A percentile compares a stretch with the other conserved stretches of the same genome.
Evolutionary conservation across 2,888 invertebrate species (phyloP).

Genomic region (Agrochola lychnidis): DNA sequence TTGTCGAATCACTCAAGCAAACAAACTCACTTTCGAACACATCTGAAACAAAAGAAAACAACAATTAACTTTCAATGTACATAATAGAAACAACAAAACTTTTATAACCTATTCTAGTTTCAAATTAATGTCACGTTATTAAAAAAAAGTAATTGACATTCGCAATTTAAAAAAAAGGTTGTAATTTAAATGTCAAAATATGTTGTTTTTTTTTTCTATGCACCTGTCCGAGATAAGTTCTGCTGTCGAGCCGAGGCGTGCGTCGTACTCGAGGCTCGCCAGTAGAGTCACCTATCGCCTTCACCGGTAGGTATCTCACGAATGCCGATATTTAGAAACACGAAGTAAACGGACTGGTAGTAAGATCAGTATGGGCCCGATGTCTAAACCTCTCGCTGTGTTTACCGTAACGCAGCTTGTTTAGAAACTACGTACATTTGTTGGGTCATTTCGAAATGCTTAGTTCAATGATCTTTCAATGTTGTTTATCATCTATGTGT

Average conservation of each 20-base stretch:
- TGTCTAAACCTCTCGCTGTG: slow-evolving; percentile 78
- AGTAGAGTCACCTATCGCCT: slow-evolving; percentile 81
- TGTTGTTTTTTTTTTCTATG: slow-evolving; percentile 56
- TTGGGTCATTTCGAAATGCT: slow-evolving; percentile 66
- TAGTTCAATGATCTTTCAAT: slow-evolving; percentile 69
- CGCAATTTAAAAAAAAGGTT: slow-evolving; percentile 14
- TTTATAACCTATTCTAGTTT: slow-evolving; percentile 17
- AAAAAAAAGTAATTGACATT: background rate
- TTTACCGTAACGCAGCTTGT: slow-evolving; percentile 68
- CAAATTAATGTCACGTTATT: background rate
- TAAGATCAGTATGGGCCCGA: slow-evolving; percentile 79
- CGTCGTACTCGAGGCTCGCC: slow-evolving; percentile 82
- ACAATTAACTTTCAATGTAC: slow-evolving; percentile 63
- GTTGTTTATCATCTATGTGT: slow-evolving; percentile 64
- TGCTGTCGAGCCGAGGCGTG: slow-evolving; percentile 78
- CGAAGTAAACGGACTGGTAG: slow-evolving; percentile 77
- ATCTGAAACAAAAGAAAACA: slow-evolving; percentile 88
- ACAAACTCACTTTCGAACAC: slow-evolving; percentile 83
- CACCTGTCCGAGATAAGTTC: slow-evolving; percentile 75
- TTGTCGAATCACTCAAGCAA: slow-evolving; percentile 82
- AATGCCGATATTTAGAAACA: slow-evolving; percentile 84
- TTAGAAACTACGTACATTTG: slow-evolving; percentile 66
- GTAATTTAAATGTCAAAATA: slow-evolving; percentile 32
- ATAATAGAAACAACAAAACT: slow-evolving; percentile 17
- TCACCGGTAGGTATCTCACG: slow-evolving; percentile 77